Base-by-base conservation (phyloP, 2,797 vertebrate species). In the Neosilurus hyrtlii region DNA sequence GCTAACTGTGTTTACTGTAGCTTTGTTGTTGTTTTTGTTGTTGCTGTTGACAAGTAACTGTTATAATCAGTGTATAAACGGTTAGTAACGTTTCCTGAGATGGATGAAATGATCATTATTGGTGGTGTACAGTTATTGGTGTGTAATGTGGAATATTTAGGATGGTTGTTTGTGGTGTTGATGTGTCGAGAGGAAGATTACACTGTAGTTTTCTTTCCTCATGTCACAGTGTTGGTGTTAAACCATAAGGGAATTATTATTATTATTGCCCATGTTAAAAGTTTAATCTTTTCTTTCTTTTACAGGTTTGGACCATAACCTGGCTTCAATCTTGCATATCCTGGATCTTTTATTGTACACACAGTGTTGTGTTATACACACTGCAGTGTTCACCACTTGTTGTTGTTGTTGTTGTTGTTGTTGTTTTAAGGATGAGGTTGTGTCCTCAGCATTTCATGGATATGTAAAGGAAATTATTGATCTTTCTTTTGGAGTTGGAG, bases 1-100 rank as follows among this genome's bases (percentile, higher is more conserved):
- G 71, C 70, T 83, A 72, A 22, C 62, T 22, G 30, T 83, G 77
- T 84, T 66, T 67, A 73, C 68, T 57, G 16, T 30, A 59, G 35
- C 49, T 56, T 66, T n/a, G 24, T 76, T 74, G 26, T 43, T 82
- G 72, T 83, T 56, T 56, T 9, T 51, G 70, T 16, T 72, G 68
- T 14, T 51, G 66, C 4, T 67, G 61, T 56, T 30, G 37, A 24
- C n/a, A 52, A 71, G 22, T 2, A 26, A 26, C 24, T 1, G 49
- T 72, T 4, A 22, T 43, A 37, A 43, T 43, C 4, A 43, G 2
- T 43, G 8, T 43, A 3, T 43, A 43, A 43, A 43, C 43, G 8
- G 43, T 43, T 43, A 43, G 43, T 18, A 10, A 9, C 26, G 56
- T n/a, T 35, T 3, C 1, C 9, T 0, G 24, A 37, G 20, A 14